Base-by-base conservation (phyloP, 92 coral and sea anemone species). In the Paramuricea clavata region DNA sequence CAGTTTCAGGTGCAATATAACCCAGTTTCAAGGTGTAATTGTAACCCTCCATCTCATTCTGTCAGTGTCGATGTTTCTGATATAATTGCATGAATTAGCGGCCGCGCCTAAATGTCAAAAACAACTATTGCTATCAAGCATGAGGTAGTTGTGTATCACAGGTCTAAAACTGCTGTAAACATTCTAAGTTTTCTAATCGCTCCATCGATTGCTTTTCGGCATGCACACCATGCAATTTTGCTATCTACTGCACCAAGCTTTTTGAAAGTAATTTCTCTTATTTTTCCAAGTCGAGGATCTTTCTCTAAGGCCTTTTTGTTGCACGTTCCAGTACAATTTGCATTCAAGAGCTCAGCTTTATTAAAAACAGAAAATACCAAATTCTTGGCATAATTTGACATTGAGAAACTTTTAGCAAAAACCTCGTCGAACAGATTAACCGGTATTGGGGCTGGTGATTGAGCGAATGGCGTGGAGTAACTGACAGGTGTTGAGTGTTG, bases 191-290 rank as follows among this genome's bases (percentile, higher is more conserved):
- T 57, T 5, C 67, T 5, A 3, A 57, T 57, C 28, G 67, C 67
- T 3, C 67, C n/a, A 16, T 57, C 67, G n/a, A 57, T 57, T 57
- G 67, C 67, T 16, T 57, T 57, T 57, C 67, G 22, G n/a, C 67
- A 57, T 57, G 67, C 3, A 19, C 4, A 3, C 67, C 67, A 57
- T 19, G 67, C 5, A 5, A 3, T 26, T 57, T 26, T 57, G 4
- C 28, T 19, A 16, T 57, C 67, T 19, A 5, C 28, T 6, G 28
- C n/a, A 5, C 6, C 5, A 26, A 19, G 12, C 12, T 57, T 57
- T 57, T 57, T 57, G 12, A 57, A 57, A 5, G 28, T 26, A 19
- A 5, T 57, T 19, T 57, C 67, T 57, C n/a, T 57, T 3, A 57
- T 57, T 57, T 5, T 3, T 5, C 6, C 28, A 4, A 26, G 3